Evolutionary conservation across 2,797 vertebrate genomes (phyloP), one percentile per base, ranked within the genome.

Genomic region (Notolabrus celidotus): DNA sequence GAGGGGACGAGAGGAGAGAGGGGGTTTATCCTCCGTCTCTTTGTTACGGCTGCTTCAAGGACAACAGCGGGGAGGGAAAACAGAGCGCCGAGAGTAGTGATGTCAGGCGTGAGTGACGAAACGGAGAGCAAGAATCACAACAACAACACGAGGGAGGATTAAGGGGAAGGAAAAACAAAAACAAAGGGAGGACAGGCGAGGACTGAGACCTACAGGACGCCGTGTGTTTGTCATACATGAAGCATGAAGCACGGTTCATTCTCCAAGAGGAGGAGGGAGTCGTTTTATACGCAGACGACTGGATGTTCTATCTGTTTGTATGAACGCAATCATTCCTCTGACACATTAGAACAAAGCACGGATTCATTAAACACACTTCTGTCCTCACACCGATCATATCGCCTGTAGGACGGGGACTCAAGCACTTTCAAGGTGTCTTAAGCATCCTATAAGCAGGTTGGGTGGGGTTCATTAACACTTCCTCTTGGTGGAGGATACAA

Each of bases 41-140:
- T 91, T 92, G 91, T 92, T 91, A 81, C 45, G 57, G 72, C 70
- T 46, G 81, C 81, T 80, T 75, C 78, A 84, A 87, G 82, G 86
- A 88, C 86, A 80, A 86, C 74, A 74, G 25, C 23, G 55, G 62
- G 63, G 50, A 63, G 57, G 50, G 45, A 74, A 63, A 76, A 71
- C 57, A 60, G 64, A 75, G 72, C 46, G 25, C 14, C 16, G 27
- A 29, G 17, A 9, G 64, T 51, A 47, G 57, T 23, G 25, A 71
- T 64, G 72, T 77, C 59, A 82, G 61, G 42, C 43, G 7, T 2
- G 62, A 83, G 81, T 79, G 83, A 88, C 36, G 79, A 84, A 82
- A 88, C 9, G 60, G 50, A 56, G 43, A 58, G 81, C 74, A 82
- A 87, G 58, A 76, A n/a, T 23, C 10, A 19, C 29, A 25, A 20